phyloP scores from a whole-genome alignment of 2,888 invertebrate genomes.

The Bugula neritina region DNA sequence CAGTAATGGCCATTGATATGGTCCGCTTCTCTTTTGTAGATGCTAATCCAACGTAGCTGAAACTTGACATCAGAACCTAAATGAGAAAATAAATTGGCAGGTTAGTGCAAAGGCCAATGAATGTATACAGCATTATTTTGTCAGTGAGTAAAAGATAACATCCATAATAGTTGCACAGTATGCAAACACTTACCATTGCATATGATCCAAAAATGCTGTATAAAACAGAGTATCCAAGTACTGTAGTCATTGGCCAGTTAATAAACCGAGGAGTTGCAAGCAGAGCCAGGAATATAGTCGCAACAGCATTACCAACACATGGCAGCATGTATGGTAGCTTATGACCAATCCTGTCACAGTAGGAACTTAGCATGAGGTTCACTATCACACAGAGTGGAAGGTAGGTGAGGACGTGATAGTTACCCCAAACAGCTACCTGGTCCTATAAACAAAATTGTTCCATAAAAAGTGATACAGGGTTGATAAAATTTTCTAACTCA shows the following conservation, averaged over 20 bases:
- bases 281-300: background rate
- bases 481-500: no score
- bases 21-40: background rate
- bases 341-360: constrained; percentile 22
- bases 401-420: background rate
- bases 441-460: constrained; percentile 11
- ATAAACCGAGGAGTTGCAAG: constrained; percentile 2
- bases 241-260: background rate
- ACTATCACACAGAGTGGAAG: background rate
- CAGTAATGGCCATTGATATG: background rate
- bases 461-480: no score
- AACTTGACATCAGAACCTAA: constrained; percentile 12
- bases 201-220: background rate
- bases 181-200: constrained; percentile 1
- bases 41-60: background rate
- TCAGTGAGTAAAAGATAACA: no score
- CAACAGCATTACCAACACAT: background rate
- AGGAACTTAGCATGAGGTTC: background rate
- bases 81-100: background rate
- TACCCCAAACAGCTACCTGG: background rate
- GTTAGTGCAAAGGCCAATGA: no score
- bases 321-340: constrained; percentile 12
- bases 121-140: no score
- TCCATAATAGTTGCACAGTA: no score
- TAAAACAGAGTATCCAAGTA: constrained; percentile 4